These are phyloP conservation scores for Drosophila macrothrix DNA, from an alignment of 2,888 invertebrate species.

Conservation along the genomic window DNA sequence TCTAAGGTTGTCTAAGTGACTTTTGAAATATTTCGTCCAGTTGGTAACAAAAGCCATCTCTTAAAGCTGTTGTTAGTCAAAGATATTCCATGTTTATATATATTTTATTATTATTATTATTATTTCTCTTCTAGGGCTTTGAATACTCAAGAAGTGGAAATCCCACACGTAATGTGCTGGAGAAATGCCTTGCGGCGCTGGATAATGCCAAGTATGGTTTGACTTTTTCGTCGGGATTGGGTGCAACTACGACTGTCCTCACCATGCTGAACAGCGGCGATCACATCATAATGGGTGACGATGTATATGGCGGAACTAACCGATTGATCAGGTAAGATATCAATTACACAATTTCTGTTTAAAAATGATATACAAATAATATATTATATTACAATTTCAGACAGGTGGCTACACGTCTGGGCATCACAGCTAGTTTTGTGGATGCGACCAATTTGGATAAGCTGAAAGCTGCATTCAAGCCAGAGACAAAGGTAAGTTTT, in stretches of 20 bases:
- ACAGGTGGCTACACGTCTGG: conserved; percentile 88
- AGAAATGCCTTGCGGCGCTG: conserved; percentile 94
- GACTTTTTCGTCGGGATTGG: conserved; percentile 95
- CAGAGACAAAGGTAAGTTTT: conserved; percentile 92
- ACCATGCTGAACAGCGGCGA: conserved; percentile 93
- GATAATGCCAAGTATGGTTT: conserved; percentile 95
- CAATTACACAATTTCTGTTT: neutral
- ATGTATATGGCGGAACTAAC: conserved; percentile 97
- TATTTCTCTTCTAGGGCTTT: conserved; percentile 88
- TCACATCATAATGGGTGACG: conserved; percentile 95
- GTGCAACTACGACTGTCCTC: conserved; percentile 91
- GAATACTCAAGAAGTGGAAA: conserved; percentile 98
- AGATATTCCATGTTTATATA: neutral
- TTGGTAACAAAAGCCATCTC: neutral
- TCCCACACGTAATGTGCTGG: conserved; percentile 95
- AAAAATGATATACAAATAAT: neutral
- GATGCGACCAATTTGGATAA: conserved; percentile 90
- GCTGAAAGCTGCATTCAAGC: conserved; percentile 89
- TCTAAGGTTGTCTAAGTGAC: neutral
- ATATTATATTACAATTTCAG: conserved; percentile 85
- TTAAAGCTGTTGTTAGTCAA: neutral
- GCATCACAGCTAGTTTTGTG: conserved; percentile 91
- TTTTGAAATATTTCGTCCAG: neutral
- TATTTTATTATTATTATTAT: neutral
- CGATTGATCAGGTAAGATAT: conserved; percentile 88